A percentile compares a stretch with the other conserved stretches of the same genome.
Conservation (phyloP, 2,888 invertebrate species). For the Zhuqinia jingwanae region DNA sequence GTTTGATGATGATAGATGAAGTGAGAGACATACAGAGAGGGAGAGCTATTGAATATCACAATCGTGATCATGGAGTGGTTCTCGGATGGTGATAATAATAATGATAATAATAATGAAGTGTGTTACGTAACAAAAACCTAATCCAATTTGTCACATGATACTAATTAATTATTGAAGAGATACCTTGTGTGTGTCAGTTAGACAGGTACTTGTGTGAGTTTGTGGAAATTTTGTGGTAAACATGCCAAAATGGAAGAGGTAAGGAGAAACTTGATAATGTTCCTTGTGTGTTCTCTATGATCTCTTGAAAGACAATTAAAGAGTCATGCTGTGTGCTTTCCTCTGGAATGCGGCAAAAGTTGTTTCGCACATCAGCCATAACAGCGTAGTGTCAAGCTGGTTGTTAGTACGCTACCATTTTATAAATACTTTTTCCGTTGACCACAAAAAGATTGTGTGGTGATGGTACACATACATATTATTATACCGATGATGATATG, state of each 20-base stretch:
- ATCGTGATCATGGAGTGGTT: constrained; percentile 7
- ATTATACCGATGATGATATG: background rate
- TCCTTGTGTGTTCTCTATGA: no score
- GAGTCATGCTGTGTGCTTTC: no score
- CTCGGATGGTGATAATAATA: background rate
- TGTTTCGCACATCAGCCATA: background rate
- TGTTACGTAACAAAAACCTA: no score
- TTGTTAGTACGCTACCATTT: no score
- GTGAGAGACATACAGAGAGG: background rate
- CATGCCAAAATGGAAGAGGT: background rate
- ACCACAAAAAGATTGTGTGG: no score
- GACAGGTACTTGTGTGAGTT: background rate
- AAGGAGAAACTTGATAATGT: constrained; percentile 19
- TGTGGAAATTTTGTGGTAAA: background rate
- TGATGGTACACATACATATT: no score
- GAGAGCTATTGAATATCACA: constrained; percentile 1
- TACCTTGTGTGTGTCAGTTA: background rate
- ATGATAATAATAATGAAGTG: no score
- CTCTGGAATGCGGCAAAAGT: no score
- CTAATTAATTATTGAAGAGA: constrained; percentile 61
- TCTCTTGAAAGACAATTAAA: no score
- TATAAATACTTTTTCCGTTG: background rate
- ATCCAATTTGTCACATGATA: constrained; percentile 55
- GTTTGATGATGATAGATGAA: constrained; percentile 41
- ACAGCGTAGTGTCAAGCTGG: background rate